Evolutionary conservation across 2,113 vertebrate genomes (phyloP), one percentile per base, ranked within the genome.

Genomic region (Myotis lucifugus): DNA sequence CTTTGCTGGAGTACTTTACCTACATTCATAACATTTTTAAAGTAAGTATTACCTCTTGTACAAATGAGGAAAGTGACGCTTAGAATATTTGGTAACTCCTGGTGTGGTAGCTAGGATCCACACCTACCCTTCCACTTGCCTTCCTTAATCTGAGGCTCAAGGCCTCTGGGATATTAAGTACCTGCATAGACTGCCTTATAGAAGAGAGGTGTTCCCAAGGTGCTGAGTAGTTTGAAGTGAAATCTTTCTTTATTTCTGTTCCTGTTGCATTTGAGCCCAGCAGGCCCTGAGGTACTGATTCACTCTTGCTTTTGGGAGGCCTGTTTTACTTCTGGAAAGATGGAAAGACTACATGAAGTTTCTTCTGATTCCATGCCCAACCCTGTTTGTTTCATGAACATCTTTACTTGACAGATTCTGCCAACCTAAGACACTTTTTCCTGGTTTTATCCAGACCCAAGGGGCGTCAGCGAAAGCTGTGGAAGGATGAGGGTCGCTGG

Each of bases 401-500:
- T 92, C 74, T 88, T 64, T 76, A 72, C 32, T 42, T 85, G 73
- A 21, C 29, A 88, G 78, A 74, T 23, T 81, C 37, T 96, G 15
- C 79, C 74, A 72, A 79, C 66, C 69, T 52, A 70, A 93, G 13
- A 78, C 11, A 94, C 34, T 54, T 96, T 85, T 87, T 8, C 50
- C 88, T 93, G 89, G 40, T 72, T 85, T 88, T 72, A 12, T 90
- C 34, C 97, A 99, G 99, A 95, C 99, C 99, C 0, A 99, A 99
- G 95, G 99, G 99, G 8, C 98, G 99, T 1, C 99, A 99, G 97
- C 98, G 99, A 90, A 99, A 99, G 97, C 95, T 99, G 40, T 99
- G 99, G 99, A 99, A 99, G 95, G 99, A 99, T 1, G 99, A 99
- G 93, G 99, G 99, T 6, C 99, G 99, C 54, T 99, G 99, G 99